Conservation (phyloP, 2,888 invertebrate genomes). For the Gnatocerus cornutus region DNA sequence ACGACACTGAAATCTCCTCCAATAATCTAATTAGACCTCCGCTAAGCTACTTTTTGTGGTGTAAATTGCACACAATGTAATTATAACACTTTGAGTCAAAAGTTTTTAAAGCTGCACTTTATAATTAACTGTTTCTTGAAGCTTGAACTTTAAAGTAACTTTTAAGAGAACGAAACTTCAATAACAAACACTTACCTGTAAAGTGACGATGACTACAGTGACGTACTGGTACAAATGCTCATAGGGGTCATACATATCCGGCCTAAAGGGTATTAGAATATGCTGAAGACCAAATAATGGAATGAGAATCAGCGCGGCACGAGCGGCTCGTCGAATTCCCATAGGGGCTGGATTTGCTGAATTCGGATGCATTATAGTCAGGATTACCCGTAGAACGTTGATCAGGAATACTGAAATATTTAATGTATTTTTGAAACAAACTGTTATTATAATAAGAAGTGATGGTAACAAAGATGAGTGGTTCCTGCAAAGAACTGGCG, state of each 20-base stretch:
- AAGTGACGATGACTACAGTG: constrained; percentile 80
- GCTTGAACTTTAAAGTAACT: not conserved
- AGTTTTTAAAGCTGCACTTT: not conserved
- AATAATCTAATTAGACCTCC: too few relatives aligned
- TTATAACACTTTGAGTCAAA: not conserved
- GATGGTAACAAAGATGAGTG: too few relatives aligned
- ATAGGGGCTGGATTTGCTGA: constrained; percentile 76
- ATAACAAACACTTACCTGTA: constrained; percentile 74
- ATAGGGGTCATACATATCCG: constrained; percentile 73
- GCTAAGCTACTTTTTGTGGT: too few relatives aligned
- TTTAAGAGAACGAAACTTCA: constrained; percentile 6
- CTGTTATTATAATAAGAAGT: too few relatives aligned
- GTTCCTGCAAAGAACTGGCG: not conserved
- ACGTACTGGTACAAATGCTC: constrained; percentile 79
- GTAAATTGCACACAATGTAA: not conserved
- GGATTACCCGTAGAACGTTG: constrained; percentile 78
- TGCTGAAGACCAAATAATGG: constrained; percentile 85
- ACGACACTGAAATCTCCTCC: too few relatives aligned
- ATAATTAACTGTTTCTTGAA: constrained; percentile 11
- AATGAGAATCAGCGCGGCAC: constrained; percentile 84
- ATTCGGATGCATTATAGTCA: constrained; percentile 78
- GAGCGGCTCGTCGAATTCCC: constrained; percentile 78
- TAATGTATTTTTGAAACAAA: too few relatives aligned
- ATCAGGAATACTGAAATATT: constrained; percentile 75
- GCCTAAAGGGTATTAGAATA: constrained; percentile 80